A percentile compares a stretch with the other conserved stretches of the same genome.
Conservation (phyloP, 2,797 vertebrate genomes). For the Nasua narica region DNA sequence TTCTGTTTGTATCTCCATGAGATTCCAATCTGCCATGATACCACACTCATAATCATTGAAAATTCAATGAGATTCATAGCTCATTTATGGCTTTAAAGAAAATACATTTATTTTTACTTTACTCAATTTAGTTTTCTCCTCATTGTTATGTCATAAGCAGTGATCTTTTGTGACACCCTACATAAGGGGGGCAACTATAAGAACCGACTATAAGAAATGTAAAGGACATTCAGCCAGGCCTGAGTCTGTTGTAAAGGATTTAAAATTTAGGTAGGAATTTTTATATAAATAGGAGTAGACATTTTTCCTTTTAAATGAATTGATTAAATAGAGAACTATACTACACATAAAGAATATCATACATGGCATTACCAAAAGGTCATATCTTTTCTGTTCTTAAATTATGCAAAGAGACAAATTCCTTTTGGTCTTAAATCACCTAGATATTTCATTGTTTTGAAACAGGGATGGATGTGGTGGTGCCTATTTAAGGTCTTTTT, state of each 20-base stretch:
- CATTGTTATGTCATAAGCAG: neutral
- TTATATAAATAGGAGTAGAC: neutral
- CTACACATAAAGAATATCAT: neutral
- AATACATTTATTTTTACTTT: neutral
- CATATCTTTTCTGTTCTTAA: neutral
- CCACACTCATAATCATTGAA: neutral
- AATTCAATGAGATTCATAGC: neutral
- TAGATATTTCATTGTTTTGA: neutral
- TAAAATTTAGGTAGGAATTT: neutral
- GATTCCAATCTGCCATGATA: neutral
- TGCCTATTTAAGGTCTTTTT: neutral
- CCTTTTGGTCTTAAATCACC: neutral
- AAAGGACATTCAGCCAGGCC: neutral
- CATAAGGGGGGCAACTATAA: neutral
- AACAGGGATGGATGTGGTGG: neutral
- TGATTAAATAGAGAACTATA: neutral
- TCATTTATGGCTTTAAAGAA: neutral
- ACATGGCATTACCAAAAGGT: neutral
- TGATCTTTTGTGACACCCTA: neutral
- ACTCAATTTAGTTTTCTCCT: neutral
- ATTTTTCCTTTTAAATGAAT: neutral
- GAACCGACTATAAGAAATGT: neutral
- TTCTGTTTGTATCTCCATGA: neutral
- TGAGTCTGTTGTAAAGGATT: neutral
- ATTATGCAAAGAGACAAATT: neutral